phyloP scores from a whole-genome alignment of 2,797 vertebrate genomes.

The Apodemus agrarius region DNA sequence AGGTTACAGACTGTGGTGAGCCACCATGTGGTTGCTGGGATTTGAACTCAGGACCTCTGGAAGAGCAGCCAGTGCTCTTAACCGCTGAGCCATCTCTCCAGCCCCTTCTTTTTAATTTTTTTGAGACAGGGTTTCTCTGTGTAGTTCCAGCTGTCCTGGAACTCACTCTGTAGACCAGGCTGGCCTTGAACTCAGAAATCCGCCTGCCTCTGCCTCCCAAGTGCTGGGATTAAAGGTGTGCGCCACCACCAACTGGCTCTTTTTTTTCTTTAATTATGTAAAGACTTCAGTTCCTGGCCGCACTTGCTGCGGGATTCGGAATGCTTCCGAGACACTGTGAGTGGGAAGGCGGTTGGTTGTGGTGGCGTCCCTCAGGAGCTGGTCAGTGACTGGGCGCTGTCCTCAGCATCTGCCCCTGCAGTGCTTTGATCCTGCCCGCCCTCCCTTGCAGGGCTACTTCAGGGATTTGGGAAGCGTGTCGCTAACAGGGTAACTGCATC shows the following conservation, averaged over 20 bases:
- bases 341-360: not conserved
- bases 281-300: not conserved
- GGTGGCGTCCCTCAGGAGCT: not conserved
- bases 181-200: too few relatives aligned
- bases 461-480: not conserved
- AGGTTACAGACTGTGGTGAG: not conserved
- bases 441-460: not conserved
- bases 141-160: too few relatives aligned
- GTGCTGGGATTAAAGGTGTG: too few relatives aligned
- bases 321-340: not conserved
- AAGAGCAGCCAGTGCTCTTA: not conserved
- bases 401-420: not conserved
- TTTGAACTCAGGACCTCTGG: not conserved
- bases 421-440: not conserved
- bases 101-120: too few relatives aligned
- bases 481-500: not conserved
- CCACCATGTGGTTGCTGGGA: not conserved
- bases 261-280: not conserved
- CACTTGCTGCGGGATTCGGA: not conserved
- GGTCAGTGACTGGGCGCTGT: not conserved
- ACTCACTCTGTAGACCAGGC: too few relatives aligned
- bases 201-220: too few relatives aligned
- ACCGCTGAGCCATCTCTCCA: not conserved
- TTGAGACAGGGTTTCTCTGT: too few relatives aligned
- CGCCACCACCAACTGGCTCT: too few relatives aligned